Conservation (phyloP, 2,797 vertebrate genomes). For the Notamacropus eugenii region DNA sequence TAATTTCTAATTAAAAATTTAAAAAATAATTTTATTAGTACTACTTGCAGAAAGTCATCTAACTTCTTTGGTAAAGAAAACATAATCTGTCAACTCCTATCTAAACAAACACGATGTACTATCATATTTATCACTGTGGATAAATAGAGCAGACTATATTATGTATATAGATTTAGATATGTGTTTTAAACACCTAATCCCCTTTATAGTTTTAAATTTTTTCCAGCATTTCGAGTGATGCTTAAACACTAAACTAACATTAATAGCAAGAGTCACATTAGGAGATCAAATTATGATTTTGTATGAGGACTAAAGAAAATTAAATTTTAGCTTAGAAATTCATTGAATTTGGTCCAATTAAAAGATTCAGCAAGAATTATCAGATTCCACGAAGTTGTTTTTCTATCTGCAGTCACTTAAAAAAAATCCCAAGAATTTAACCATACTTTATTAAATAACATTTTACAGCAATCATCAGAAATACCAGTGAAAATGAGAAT, state of each 20-base stretch:
- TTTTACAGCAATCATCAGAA: constrained; percentile 51
- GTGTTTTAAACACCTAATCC: neutral
- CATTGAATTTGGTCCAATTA: neutral
- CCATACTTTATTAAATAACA: constrained; percentile 41
- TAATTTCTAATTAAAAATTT: constrained; percentile 48
- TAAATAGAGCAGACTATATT: neutral
- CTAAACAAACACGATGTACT: neutral
- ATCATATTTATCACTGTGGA: neutral
- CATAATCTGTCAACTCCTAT: neutral
- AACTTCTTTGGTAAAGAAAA: constrained; percentile 33
- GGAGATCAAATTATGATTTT: neutral
- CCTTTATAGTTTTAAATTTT: neutral
- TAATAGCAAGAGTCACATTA: neutral
- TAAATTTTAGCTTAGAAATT: neutral
- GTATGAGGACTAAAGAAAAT: neutral
- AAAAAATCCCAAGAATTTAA: constrained; percentile 43
- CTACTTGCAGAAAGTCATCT: constrained; percentile 42
- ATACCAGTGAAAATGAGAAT: constrained; percentile 34
- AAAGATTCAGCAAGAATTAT: constrained; percentile 29
- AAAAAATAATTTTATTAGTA: constrained; percentile 36
- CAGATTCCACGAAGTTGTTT: constrained; percentile 12
- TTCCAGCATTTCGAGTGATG: constrained; percentile 6
- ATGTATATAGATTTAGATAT: neutral
- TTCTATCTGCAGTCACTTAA: constrained; percentile 20
- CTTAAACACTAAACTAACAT: neutral